Conservation (phyloP, 2,888 invertebrate genomes). For the Zaprionus obscuricornis region DNA sequence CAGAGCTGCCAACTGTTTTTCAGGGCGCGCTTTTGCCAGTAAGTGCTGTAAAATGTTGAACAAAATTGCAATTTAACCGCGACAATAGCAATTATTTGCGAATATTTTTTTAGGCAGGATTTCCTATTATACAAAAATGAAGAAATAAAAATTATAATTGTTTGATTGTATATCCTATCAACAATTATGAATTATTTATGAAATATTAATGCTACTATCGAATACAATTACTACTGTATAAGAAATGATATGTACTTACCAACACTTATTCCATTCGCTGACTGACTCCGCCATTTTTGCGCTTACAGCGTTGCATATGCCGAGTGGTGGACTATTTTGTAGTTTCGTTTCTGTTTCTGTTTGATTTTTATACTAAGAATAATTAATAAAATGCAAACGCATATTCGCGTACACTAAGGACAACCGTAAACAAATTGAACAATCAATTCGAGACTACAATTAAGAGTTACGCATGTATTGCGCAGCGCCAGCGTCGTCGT, state of each 20-base stretch:
- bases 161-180: too few species aligned
- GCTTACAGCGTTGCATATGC: slow-evolving; percentile 62
- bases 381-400: slow-evolving; percentile 40
- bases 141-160: too few species aligned
- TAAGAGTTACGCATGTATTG: slow-evolving; percentile 65
- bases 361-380: slow-evolving; percentile 20
- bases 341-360: too few species aligned
- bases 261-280: slow-evolving; percentile 27
- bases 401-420: slow-evolving; percentile 38
- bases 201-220: too few species aligned
- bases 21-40: not conserved
- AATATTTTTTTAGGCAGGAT: too few species aligned
- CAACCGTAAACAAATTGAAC: slow-evolving; percentile 2
- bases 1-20: slow-evolving; percentile 27
- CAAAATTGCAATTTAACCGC: too few species aligned
- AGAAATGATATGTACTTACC: slow-evolving; percentile 17
- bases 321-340: slow-evolving; percentile 47
- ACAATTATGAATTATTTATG: too few species aligned
- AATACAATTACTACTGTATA: too few species aligned
- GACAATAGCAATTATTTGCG: too few species aligned
- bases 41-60: slow-evolving; percentile 29
- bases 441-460: slow-evolving; percentile 5
- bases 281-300: slow-evolving; percentile 73
- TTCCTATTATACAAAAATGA: too few species aligned
- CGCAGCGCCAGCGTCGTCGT: slow-evolving; percentile 54